phyloP scores from a whole-genome alignment of 2,113 vertebrate genomes.

The Zosterops hypoxanthus region DNA sequence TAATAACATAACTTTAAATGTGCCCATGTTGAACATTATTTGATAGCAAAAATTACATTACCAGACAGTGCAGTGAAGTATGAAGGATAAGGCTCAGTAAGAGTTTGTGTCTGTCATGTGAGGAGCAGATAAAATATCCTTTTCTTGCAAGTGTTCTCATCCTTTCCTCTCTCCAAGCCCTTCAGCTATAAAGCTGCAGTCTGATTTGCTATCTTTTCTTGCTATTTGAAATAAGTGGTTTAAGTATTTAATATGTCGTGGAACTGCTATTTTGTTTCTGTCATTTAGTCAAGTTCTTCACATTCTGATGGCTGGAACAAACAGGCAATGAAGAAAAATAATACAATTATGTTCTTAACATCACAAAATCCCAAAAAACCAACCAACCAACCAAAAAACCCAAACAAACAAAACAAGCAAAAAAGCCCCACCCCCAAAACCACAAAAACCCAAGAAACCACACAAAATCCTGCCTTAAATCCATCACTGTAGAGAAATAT shows the following conservation, averaged over 20 bases:
- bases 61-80: background rate
- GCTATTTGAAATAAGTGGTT: slow-evolving; percentile 12
- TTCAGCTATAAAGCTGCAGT: background rate
- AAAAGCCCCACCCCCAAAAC: fast-evolving
- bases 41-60: slow-evolving; percentile 18
- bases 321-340: background rate
- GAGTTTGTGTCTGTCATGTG: background rate
- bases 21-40: background rate
- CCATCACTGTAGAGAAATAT: background rate
- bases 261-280: slow-evolving; percentile 44
- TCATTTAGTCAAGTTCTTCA: background rate
- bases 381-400: fast-evolving
- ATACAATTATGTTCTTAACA: background rate
- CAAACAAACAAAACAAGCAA: background rate
- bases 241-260: slow-evolving; percentile 5
- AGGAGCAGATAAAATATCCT: slow-evolving; percentile 19
- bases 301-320: slow-evolving; percentile 2
- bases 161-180: background rate
- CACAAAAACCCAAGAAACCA: background rate
- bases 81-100: background rate
- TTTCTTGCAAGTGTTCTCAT: slow-evolving; percentile 21
- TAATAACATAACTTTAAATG: background rate
- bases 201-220: slow-evolving; percentile 42
- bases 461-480: background rate
- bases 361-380: background rate